Evolutionary conservation across 2,113 vertebrate genomes (phyloP).

Genomic region (Cepphus grylle): DNA sequence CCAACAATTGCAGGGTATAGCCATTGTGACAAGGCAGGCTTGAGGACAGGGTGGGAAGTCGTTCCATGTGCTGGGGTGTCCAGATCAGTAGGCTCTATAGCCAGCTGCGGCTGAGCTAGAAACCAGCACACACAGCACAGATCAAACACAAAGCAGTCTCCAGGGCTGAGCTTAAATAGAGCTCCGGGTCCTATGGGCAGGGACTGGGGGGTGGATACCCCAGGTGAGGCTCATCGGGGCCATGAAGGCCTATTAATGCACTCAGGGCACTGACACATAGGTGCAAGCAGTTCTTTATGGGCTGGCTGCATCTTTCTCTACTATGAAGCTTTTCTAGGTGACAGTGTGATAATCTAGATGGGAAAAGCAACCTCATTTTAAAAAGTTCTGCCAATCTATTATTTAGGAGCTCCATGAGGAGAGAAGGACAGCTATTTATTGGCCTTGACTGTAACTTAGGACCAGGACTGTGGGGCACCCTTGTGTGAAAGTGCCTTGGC

Average conservation of each 20-base stretch:
- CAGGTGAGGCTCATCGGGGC: neutral
- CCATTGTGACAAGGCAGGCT: neutral
- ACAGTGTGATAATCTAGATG: neutral
- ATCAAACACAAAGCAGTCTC: neutral
- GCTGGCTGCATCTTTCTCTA: neutral
- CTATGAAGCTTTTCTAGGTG: neutral
- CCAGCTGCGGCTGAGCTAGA: neutral
- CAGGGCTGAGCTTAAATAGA: neutral
- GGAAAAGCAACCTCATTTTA: neutral
- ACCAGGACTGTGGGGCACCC: too few relatives aligned
- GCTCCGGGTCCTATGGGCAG: neutral
- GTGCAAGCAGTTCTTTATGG: neutral
- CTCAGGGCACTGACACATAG: neutral
- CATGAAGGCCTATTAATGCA: neutral
- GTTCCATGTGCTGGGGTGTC: accelerated
- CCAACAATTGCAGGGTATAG: neutral
- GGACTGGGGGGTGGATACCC: neutral
- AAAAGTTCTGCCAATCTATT: neutral
- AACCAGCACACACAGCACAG: neutral
- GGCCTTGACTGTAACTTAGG: neutral
- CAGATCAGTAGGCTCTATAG: neutral
- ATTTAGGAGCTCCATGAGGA: neutral
- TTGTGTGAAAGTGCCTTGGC: neutral
- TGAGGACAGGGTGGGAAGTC: neutral
- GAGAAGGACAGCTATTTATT: neutral